These are phyloP conservation scores for Ophiothrix spiculata DNA, from an alignment of 35 echinoderm and acorn worm genomes.

Conservation along the genomic window DNA sequence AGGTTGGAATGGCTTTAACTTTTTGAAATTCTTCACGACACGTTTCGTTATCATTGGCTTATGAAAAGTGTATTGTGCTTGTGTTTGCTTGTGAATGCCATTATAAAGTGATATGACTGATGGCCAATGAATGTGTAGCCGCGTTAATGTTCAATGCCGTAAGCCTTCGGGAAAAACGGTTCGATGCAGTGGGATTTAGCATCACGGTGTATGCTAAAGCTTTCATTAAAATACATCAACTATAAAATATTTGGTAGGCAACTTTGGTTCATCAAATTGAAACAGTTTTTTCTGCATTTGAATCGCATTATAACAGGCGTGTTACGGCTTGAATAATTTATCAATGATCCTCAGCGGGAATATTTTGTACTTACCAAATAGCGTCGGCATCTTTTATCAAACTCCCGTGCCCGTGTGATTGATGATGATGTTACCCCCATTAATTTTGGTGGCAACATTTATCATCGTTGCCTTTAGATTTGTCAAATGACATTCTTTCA, in stretches of 20 bases:
- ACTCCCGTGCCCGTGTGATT: neutral
- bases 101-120: constrained; percentile 1
- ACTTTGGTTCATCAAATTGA: neutral
- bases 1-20: too few relatives aligned
- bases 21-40: too few relatives aligned
- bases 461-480: neutral
- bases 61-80: neutral
- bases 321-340: constrained; percentile 7
- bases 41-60: neutral
- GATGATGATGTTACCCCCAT: neutral
- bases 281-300: neutral
- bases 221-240: neutral
- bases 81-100: neutral
- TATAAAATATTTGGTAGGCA: neutral
- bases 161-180: neutral
- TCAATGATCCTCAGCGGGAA: neutral
- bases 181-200: neutral
- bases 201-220: neutral
- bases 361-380: neutral
- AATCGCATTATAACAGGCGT: neutral
- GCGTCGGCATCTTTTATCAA: neutral
- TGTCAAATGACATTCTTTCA: neutral
- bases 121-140: neutral
- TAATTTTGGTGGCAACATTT: neutral
- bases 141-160: neutral